Evolutionary conservation across 2,113 vertebrate species (phyloP).

Genomic region (Stegastes partitus): DNA sequence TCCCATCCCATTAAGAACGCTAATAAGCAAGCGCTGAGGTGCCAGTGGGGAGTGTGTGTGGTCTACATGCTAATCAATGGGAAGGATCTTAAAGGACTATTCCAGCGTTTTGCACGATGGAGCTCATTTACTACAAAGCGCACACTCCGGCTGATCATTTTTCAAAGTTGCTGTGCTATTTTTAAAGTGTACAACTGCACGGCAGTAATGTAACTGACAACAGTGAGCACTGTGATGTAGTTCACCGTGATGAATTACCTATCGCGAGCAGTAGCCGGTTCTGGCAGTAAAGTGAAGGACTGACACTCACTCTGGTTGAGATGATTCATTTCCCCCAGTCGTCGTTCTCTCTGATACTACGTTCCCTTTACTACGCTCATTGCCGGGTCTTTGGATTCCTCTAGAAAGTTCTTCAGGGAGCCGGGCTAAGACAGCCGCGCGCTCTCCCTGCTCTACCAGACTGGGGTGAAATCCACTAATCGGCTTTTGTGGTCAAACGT

Average conservation of each 20-base stretch:
- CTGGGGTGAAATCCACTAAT: slow-evolving; percentile 81
- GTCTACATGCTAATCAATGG: slow-evolving; percentile 48
- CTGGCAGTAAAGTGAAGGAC: slow-evolving; percentile 15
- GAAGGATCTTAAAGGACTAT: slow-evolving; percentile 21
- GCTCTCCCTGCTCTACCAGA: slow-evolving; percentile 56
- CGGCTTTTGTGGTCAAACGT: slow-evolving; percentile 82
- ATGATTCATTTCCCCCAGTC: slow-evolving; percentile 39
- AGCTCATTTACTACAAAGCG: background rate
- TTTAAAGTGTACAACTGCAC: background rate
- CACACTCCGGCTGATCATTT: background rate
- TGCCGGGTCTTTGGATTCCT: slow-evolving; percentile 60
- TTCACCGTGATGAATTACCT: background rate
- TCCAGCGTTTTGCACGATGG: background rate
- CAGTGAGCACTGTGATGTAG: background rate
- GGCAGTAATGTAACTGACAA: background rate
- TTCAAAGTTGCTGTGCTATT: background rate
- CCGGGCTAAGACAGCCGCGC: slow-evolving; percentile 68
- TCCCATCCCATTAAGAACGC: slow-evolving; percentile 43
- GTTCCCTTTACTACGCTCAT: slow-evolving; percentile 48
- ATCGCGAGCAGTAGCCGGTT: background rate
- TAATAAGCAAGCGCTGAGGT: slow-evolving; percentile 38
- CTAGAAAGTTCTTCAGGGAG: slow-evolving; percentile 58
- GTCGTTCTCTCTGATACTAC: slow-evolving; percentile 27
- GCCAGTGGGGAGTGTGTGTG: slow-evolving; percentile 22
- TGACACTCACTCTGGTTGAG: slow-evolving; percentile 29